Percentiles rank a stretch among this genome's conserved stretches.
Conservation (phyloP, 2,888 invertebrate genomes). For the Catocala sponsa region DNA sequence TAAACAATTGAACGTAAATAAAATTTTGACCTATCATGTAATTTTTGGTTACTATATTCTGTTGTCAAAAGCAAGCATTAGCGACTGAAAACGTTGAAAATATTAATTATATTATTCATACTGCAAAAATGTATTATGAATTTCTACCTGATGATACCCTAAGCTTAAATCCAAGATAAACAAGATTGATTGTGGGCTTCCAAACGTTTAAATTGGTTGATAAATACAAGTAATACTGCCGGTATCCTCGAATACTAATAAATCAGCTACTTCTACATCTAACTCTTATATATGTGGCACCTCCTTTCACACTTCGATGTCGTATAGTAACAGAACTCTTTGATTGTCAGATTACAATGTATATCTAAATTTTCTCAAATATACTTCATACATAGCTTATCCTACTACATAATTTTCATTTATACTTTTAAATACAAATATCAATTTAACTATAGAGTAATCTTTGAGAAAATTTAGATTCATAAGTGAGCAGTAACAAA, state of each 20-base stretch:
- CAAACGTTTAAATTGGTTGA: constrained; percentile 1
- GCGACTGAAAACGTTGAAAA: too few relatives aligned
- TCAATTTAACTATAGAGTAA: neutral
- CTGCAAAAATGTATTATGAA: neutral
- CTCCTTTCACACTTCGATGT: constrained; percentile 68
- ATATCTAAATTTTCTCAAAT: constrained; percentile 42
- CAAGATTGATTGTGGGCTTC: neutral
- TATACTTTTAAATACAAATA: too few relatives aligned
- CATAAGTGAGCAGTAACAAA: constrained; percentile 36
- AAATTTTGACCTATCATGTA: too few relatives aligned
- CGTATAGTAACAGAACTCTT: constrained; percentile 50
- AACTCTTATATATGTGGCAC: constrained; percentile 63
- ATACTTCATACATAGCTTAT: too few relatives aligned
- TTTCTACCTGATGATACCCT: neutral
- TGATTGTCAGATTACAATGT: constrained; percentile 42
- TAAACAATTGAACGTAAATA: neutral
- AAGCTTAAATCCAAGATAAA: neutral
- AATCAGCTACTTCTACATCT: constrained; percentile 58
- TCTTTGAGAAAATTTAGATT: constrained; percentile 40
- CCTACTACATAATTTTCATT: too few relatives aligned
- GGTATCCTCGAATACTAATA: constrained; percentile 52
- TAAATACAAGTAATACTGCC: constrained; percentile 29
- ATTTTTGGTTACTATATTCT: too few relatives aligned
- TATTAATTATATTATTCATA: too few relatives aligned
- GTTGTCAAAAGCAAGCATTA: too few relatives aligned